phyloP scores from a whole-genome alignment of 2,113 vertebrate species.

The Machaerirhynchus nigripectus region DNA sequence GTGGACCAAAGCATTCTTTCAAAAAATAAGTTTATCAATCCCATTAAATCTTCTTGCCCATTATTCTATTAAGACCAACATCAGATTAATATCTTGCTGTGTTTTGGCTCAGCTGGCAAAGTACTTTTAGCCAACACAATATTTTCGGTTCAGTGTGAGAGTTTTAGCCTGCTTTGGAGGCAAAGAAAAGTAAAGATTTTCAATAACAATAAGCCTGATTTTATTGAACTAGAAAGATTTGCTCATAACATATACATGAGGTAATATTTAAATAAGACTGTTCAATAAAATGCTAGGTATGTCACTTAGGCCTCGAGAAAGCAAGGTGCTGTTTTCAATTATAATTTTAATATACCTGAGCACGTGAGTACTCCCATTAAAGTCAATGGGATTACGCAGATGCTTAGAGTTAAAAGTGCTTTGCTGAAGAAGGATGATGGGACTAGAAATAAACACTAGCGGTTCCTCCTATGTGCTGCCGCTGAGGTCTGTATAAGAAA shows the following conservation, averaged over 20 bases:
- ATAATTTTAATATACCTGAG: constrained; percentile 31
- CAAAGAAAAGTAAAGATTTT: not conserved
- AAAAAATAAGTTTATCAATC: not conserved
- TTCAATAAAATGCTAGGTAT: not conserved
- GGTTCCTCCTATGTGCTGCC: not conserved
- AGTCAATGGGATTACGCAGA: not conserved
- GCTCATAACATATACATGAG: not conserved
- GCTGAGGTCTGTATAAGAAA: not conserved
- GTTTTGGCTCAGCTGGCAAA: not conserved
- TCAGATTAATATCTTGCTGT: not conserved
- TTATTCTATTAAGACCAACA: constrained; percentile 26
- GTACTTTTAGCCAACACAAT: not conserved
- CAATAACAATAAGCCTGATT: not conserved
- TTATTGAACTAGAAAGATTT: constrained; percentile 35
- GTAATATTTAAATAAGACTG: constrained; percentile 40
- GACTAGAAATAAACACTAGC: not conserved
- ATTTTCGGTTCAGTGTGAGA: not conserved
- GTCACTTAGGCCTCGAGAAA: not conserved
- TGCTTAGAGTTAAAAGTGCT: not conserved
- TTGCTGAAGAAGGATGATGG: not conserved
- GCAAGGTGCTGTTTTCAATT: constrained; percentile 37
- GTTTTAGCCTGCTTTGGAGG: not conserved
- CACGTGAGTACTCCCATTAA: not conserved
- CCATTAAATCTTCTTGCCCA: not conserved
- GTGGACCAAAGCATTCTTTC: not conserved